A percentile compares a stretch with the other conserved stretches of the same genome.
phyloP scores from a whole-genome alignment of 2,888 invertebrate species.

The Pseudococcus longispinus region DNA sequence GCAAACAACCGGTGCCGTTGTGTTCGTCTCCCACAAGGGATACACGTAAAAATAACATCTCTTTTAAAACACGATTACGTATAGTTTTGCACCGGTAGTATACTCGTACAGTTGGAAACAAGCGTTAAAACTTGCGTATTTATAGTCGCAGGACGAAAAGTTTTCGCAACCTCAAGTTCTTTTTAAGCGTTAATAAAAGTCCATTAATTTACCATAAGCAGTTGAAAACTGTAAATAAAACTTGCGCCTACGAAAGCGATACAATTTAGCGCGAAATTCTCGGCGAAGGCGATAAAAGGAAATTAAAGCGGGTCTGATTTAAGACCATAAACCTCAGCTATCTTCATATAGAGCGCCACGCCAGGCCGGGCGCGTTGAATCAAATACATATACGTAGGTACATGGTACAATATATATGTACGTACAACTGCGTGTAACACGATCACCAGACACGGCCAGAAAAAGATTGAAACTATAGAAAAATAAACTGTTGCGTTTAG shows the following conservation, averaged over 20 bases:
- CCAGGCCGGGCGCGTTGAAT: not conserved
- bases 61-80: not conserved
- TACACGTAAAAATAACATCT: not conserved
- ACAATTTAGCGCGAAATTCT: conserved; percentile 26
- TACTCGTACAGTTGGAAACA: not conserved
- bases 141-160: not conserved
- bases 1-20: not conserved
- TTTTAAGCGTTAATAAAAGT: conserved; percentile 41
- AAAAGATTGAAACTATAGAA: not conserved
- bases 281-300: conserved; percentile 1
- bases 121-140: not conserved
- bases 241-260: not conserved
- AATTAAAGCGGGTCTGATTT: conserved; percentile 40
- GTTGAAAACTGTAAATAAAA: conserved; percentile 27
- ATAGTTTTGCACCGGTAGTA: not conserved
- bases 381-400: conserved; percentile 15
- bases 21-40: not conserved
- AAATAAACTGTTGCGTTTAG: conserved; percentile 46
- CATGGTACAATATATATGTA: not conserved
- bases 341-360: not conserved
- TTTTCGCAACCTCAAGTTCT: conserved; percentile 31
- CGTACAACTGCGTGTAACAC: not conserved
- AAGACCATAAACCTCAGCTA: conserved; percentile 21
- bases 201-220: conserved; percentile 33
- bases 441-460: not conserved